These are phyloP conservation scores for Penaeus monodon DNA, from an alignment of 2,888 invertebrate species.

Conservation along the genomic window DNA sequence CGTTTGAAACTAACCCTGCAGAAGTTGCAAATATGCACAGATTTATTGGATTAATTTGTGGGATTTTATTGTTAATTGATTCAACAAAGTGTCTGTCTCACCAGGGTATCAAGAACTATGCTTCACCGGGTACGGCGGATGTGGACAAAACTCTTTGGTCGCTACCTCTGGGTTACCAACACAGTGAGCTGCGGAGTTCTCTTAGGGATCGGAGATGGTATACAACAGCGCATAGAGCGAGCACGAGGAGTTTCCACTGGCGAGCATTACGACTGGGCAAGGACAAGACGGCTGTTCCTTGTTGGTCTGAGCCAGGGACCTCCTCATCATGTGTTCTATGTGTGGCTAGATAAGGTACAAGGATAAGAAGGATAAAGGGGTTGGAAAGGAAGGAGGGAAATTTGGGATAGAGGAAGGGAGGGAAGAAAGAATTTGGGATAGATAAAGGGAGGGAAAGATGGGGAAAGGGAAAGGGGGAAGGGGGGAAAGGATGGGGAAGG, in stretches of 20 bases:
- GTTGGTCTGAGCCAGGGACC: constrained; percentile 86
- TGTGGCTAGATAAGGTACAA: constrained; percentile 76
- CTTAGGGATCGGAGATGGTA: constrained; percentile 83
- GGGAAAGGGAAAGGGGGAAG: no score
- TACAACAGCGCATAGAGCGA: constrained; percentile 84
- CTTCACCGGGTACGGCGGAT: background rate
- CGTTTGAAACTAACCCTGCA: no score
- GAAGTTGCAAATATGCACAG: no score
- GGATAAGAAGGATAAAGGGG: no score
- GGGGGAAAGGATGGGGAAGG: no score
- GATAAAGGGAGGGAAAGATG: no score
- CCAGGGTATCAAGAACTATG: background rate
- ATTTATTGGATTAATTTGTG: no score
- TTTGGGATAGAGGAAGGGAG: no score
- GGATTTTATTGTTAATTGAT: background rate
- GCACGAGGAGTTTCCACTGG: constrained; percentile 67
- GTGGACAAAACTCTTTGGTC: constrained; percentile 51
- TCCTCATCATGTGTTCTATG: constrained; percentile 87
- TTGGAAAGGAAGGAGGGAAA: no score
- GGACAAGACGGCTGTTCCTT: constrained; percentile 77
- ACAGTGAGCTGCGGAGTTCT: constrained; percentile 82
- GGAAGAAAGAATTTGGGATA: no score
- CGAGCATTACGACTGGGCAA: constrained; percentile 74
- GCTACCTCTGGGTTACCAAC: constrained; percentile 75
- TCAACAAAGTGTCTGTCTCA: background rate